A percentile compares a stretch with the other conserved stretches of the same genome.
phyloP scores from a whole-genome alignment of 2,888 invertebrate species.

The Drosophila greeni region DNA sequence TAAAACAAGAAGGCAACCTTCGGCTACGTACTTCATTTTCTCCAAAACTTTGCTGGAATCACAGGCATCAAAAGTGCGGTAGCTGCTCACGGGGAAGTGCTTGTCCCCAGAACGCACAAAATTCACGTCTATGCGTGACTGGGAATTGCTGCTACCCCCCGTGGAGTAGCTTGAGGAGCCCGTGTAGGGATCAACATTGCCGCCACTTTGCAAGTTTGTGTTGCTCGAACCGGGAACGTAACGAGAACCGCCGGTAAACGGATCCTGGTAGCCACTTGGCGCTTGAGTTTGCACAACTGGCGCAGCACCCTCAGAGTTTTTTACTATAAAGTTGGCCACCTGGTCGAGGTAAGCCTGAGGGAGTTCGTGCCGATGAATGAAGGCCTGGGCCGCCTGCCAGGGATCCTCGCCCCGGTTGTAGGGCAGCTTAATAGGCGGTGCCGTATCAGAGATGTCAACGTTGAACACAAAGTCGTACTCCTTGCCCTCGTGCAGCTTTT shows the following conservation, averaged over 20 bases:
- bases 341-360: slow-evolving; percentile 93
- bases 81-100: slow-evolving; percentile 79
- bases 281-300: slow-evolving; percentile 40
- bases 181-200: slow-evolving; percentile 84
- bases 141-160: slow-evolving; percentile 33
- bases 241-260: slow-evolving; percentile 84
- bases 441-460: slow-evolving; percentile 96
- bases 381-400: slow-evolving; percentile 93
- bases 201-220: slow-evolving; percentile 68
- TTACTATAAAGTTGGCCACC: slow-evolving; percentile 94
- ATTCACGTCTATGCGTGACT: slow-evolving; percentile 65
- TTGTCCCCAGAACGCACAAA: slow-evolving; percentile 68
- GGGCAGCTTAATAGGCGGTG: slow-evolving; percentile 92
- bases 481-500: slow-evolving; percentile 89
- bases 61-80: slow-evolving; percentile 87
- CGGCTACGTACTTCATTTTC: slow-evolving; percentile 80
- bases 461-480: slow-evolving; percentile 97
- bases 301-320: slow-evolving; percentile 81
- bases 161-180: slow-evolving; percentile 86
- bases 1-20: neutral
- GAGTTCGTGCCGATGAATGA: slow-evolving; percentile 90
- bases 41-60: slow-evolving; percentile 87
- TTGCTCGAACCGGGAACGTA: slow-evolving; percentile 82
- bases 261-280: slow-evolving; percentile 81
- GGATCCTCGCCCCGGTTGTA: slow-evolving; percentile 95